Percentiles rank a stretch among this genome's conserved stretches.
These are phyloP conservation scores for Drosophila pruinosa DNA, from an alignment of 1,140 invertebrate genomes.

Conservation along the genomic window DNA sequence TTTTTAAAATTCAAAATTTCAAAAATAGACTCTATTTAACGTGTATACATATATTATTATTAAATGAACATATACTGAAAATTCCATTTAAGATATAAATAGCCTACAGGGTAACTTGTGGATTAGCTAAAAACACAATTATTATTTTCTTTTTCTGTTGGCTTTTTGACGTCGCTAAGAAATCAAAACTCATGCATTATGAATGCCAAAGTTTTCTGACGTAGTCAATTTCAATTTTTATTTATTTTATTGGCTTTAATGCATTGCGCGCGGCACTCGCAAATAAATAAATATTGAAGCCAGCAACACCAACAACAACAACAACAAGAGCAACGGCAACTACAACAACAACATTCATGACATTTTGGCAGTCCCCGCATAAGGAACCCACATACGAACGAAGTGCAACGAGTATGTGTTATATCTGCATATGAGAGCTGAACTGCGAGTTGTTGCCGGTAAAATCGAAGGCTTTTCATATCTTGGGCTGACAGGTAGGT, in stretches of 20 bases:
- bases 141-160: constrained; percentile 21
- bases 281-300: constrained; percentile 76
- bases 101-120: neutral
- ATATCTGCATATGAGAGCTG: constrained; percentile 40
- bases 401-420: neutral
- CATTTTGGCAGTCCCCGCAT: constrained; percentile 31
- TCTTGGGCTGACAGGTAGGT: constrained; percentile 72
- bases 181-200: constrained; percentile 82
- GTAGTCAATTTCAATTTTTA: constrained; percentile 80
- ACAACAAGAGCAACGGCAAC: constrained; percentile 17
- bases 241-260: constrained; percentile 80
- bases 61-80: no score
- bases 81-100: no score
- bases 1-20: no score
- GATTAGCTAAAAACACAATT: neutral
- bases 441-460: constrained; percentile 23
- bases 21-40: no score
- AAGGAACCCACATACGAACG: constrained; percentile 33
- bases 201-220: constrained; percentile 79
- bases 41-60: no score
- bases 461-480: constrained; percentile 46
- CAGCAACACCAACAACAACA: constrained; percentile 48
- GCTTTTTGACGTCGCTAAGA: constrained; percentile 62
- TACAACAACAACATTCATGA: no score
- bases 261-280: constrained; percentile 68